These are phyloP conservation scores for Mustela nigripes DNA, from an alignment of 2,113 vertebrate species.

Conservation along the genomic window DNA sequence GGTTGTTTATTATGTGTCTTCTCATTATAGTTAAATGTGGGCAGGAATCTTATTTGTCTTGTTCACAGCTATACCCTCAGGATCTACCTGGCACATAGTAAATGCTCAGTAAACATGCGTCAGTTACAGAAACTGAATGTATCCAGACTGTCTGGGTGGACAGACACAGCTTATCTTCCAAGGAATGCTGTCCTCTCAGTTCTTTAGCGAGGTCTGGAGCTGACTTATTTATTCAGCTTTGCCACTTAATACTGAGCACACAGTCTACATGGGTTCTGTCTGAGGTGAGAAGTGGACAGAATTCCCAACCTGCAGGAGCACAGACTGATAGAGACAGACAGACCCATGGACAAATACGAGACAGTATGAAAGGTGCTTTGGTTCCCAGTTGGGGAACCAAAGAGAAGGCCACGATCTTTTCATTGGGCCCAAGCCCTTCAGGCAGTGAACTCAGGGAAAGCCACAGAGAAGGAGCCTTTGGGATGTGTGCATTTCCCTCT, in stretches of 20 bases:
- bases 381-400: neutral
- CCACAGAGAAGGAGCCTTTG: neutral
- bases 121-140: neutral
- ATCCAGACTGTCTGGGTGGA: neutral
- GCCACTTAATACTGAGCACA: neutral
- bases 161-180: neutral
- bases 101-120: neutral
- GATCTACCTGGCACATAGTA: neutral
- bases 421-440: neutral
- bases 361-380: neutral
- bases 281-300: neutral
- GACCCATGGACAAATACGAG: neutral
- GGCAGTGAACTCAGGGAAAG: neutral
- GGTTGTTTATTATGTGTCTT: neutral
- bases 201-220: neutral
- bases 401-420: neutral
- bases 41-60: neutral
- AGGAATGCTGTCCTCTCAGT: neutral
- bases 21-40: neutral
- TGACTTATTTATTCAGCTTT: neutral
- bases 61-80: neutral
- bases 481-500: fast-evolving
- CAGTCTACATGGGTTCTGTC: neutral
- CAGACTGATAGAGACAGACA: neutral
- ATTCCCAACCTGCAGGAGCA: neutral